These are phyloP conservation scores for Propithecus deckenii DNA, from an alignment of 2,797 vertebrate species.

Conservation along the genomic window DNA sequence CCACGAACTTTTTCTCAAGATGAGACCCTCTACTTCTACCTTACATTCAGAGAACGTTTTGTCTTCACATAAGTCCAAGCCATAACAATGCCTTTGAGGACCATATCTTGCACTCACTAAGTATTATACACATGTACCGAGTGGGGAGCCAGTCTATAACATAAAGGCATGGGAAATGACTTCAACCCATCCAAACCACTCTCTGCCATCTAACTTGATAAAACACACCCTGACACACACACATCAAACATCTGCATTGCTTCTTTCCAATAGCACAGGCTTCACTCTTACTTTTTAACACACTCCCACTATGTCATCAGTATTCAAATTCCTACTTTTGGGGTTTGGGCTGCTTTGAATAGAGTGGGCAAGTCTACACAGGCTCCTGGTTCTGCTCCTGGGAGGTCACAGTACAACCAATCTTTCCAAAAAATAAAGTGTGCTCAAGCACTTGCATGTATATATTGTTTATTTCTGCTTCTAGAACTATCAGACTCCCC, in stretches of 20 bases:
- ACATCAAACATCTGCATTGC: not conserved
- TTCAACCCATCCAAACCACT: not conserved
- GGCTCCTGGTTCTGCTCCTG: not conserved
- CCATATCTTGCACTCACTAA: not conserved
- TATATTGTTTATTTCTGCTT: not conserved
- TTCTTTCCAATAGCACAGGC: not conserved
- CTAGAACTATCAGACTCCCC: not conserved
- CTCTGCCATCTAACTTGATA: not conserved
- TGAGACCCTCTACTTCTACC: not conserved
- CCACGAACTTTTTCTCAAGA: not conserved
- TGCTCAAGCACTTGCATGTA: not conserved
- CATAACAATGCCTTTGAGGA: not conserved
- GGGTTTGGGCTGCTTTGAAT: not conserved
- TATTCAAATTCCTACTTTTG: not conserved
- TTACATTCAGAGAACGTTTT: conserved; percentile 4
- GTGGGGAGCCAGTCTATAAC: not conserved
- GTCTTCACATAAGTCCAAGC: not conserved
- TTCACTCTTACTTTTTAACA: not conserved
- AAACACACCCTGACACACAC: not conserved
- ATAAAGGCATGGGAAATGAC: not conserved
- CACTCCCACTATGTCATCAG: no score
- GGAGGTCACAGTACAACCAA: not conserved
- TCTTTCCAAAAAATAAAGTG: not conserved
- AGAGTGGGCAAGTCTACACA: not conserved
- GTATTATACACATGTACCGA: not conserved